phyloP scores from a whole-genome alignment of 1,140 invertebrate species.

The Parapsyche elsis region DNA sequence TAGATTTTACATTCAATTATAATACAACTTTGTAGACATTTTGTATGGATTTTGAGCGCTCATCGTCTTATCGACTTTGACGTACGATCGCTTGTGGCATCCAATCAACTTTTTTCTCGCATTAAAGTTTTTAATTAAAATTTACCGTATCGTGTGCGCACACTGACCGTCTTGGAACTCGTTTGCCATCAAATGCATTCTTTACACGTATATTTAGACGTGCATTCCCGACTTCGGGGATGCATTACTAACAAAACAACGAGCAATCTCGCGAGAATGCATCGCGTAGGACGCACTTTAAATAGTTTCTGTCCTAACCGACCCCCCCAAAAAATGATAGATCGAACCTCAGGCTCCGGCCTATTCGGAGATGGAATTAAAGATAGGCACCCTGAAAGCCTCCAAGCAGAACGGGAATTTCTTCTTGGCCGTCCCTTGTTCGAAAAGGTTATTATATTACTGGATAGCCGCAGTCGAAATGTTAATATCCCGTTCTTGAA shows the following conservation, averaged over 20 bases:
- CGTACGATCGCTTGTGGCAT: too few species aligned
- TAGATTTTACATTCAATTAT: too few species aligned
- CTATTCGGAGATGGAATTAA: constrained; percentile 5
- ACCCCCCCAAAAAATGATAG: background rate
- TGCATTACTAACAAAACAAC: constrained; percentile 14
- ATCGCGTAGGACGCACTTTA: background rate
- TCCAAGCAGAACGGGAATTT: background rate
- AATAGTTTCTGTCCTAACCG: constrained; percentile 12
- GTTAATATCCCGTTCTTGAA: constrained; percentile 32
- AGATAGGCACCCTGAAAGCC: background rate
- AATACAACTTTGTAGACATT: too few species aligned
- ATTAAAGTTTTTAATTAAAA: too few species aligned
- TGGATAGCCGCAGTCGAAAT: background rate
- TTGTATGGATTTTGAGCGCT: too few species aligned
- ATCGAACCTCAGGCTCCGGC: background rate
- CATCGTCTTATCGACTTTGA: too few species aligned
- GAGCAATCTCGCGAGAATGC: background rate
- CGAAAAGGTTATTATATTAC: too few species aligned
- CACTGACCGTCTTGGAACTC: too few species aligned
- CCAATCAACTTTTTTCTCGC: too few species aligned
- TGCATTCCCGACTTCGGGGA: background rate
- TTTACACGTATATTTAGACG: too few species aligned
- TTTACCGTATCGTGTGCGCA: too few species aligned
- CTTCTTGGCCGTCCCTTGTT: background rate
- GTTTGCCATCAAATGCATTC: too few species aligned